Conservation (phyloP, 2,888 invertebrate species). For the Polydrusus cervinus region DNA sequence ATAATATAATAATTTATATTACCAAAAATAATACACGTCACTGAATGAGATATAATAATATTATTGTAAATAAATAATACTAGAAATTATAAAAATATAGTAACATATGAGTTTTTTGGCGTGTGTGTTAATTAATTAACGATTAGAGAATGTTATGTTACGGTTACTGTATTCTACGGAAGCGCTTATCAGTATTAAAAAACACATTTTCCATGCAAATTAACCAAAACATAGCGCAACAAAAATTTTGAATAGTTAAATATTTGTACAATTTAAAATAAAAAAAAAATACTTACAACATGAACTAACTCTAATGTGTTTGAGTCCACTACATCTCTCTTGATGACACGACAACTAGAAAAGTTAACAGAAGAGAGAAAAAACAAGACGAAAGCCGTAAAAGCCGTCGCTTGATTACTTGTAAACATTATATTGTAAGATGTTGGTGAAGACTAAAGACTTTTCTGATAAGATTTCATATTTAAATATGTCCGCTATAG, state of each 20-base stretch:
- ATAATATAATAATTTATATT: no score
- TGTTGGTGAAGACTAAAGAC: slow-evolving; percentile 43
- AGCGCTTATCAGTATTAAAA: no score
- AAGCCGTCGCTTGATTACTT: slow-evolving; percentile 26
- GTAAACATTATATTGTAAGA: slow-evolving; percentile 37
- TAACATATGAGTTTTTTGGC: no score
- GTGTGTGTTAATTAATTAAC: no score
- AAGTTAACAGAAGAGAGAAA: slow-evolving; percentile 4
- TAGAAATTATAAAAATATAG: no score
- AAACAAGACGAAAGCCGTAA: slow-evolving; percentile 42
- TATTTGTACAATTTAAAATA: not conserved
- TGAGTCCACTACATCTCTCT: slow-evolving; percentile 25
- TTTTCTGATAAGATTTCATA: not conserved
- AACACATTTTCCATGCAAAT: no score
- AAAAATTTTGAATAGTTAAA: not conserved
- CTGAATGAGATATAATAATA: no score
- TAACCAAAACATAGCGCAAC: no score
- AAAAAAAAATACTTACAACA: slow-evolving; percentile 56
- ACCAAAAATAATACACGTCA: no score
- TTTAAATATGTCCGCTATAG: slow-evolving; percentile 8
- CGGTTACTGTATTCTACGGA: no score
- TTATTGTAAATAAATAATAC: no score
- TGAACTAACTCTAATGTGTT: slow-evolving; percentile 59
- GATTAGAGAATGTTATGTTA: no score
- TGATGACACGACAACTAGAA: slow-evolving; percentile 2